Percentiles rank a stretch among this genome's conserved stretches.
Conservation (phyloP, 2,888 invertebrate species). For the Heliconius ethilla region DNA sequence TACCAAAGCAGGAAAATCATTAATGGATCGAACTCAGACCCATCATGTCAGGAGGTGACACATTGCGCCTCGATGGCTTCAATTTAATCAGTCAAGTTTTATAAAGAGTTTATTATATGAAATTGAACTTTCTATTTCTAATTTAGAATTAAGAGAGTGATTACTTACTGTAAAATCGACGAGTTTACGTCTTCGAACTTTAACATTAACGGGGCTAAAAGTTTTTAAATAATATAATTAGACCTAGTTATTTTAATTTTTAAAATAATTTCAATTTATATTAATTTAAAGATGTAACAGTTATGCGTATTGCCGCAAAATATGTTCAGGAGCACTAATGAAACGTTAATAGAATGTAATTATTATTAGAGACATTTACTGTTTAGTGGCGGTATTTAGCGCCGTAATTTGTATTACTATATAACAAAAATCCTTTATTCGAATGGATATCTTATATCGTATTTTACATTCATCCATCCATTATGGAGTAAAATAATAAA, state of each 20-base stretch:
- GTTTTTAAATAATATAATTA: not conserved
- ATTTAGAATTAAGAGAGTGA: conserved; percentile 5
- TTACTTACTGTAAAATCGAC: conserved; percentile 5
- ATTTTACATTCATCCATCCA: too few relatives aligned
- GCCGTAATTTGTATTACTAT: too few relatives aligned
- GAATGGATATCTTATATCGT: too few relatives aligned
- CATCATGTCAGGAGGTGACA: not conserved
- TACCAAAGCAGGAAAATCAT: not conserved
- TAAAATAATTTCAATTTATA: not conserved
- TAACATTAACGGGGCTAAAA: not conserved
- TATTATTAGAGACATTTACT: too few relatives aligned
- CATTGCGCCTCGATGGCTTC: not conserved
- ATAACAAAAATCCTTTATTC: too few relatives aligned
- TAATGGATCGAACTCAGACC: not conserved
- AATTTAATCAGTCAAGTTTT: not conserved
- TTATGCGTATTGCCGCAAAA: conserved; percentile 3
- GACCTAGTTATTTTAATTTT: not conserved
- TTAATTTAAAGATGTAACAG: not conserved
- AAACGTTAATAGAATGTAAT: not conserved
- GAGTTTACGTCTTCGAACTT: conserved; percentile 2
- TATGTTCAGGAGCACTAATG: not conserved
- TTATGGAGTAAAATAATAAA: too few relatives aligned
- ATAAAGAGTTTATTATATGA: conserved; percentile 3
- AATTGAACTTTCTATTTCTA: conserved; percentile 11
- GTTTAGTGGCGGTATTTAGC: too few relatives aligned